Base-by-base conservation (phyloP, 2,113 vertebrate species). In the Papio anubis region DNA sequence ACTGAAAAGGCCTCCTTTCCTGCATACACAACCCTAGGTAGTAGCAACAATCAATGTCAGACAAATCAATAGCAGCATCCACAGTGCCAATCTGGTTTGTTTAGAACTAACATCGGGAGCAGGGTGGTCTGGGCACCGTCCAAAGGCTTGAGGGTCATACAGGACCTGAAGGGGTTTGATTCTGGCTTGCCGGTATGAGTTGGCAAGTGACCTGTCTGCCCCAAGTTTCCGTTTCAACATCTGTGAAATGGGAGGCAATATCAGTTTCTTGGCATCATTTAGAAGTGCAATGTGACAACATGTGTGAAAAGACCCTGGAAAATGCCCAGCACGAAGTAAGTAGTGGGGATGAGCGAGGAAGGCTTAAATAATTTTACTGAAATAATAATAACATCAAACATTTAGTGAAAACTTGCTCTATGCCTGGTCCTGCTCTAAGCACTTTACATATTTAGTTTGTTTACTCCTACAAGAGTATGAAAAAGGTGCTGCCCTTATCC, bases 391-490 rank as follows among this genome's bases (percentile, higher is more conserved):
- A n/a, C 2, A 23, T 20, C 43, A 32, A 50, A 18, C 16, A 50
- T 18, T 23, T 6, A 4, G 30, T 17, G 72, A 79, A 72, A 73
- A 32, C 50, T 4, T 25, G n/a, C 38, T 57, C 1, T 1, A 1
- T 7, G 13, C 13, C 81, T 61, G 25, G 14, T 32, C 9, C 43
- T 14, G 45, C 32, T 8, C 76, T 66, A 4, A 64, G 32, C 12
- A 45, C 2, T 8, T 17, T 5, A 13, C 17, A 1, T 11, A 1
- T 8, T n/a, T 0, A 1, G 30, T 9, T 4, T 30, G 2, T 12
- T 30, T 30, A 17, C 18, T 48, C 30, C 48, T 10, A 5, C 1
- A 1, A 3, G 57, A 0, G 0, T 3, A 1, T 17, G 6, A 27
- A 52, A 25, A 0, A 40, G 30, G 17, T 5, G 13, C 40, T 14